phyloP scores from a whole-genome alignment of 2,797 vertebrate genomes.

The Catharus ustulatus region DNA sequence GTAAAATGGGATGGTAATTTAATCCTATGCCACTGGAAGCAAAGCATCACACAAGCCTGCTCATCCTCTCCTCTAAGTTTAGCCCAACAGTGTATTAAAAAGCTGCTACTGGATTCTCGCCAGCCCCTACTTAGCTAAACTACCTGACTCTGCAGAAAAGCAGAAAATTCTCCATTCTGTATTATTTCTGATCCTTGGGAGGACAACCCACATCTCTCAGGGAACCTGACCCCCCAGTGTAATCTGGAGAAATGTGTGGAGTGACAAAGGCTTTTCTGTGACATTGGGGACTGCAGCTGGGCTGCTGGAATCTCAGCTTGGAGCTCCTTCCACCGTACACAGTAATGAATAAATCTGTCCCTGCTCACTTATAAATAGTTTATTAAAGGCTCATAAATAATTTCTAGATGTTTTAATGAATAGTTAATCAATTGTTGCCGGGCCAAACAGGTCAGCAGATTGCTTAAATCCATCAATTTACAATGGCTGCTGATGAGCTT shows the following conservation, averaged over 20 bases:
- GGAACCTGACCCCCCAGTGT: not conserved
- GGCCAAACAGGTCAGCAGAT: constrained; percentile 34
- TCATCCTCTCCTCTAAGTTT: constrained; percentile 45
- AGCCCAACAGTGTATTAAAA: constrained; percentile 41
- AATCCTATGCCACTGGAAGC: constrained; percentile 14
- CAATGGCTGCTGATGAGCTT: not conserved
- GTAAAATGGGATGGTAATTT: constrained; percentile 38
- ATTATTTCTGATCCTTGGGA: constrained; percentile 18
- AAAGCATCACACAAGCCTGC: constrained; percentile 18
- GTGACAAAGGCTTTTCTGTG: not conserved
- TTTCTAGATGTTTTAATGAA: constrained; percentile 57
- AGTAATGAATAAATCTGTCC: constrained; percentile 11
- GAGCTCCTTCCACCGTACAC: not conserved
- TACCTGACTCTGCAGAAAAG: constrained; percentile 44
- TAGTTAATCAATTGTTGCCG: constrained; percentile 49
- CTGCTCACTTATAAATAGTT: constrained; percentile 40
- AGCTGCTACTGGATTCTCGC: constrained; percentile 15
- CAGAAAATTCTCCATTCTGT: not conserved
- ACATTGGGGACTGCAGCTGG: not conserved
- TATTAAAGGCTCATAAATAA: constrained; percentile 55
- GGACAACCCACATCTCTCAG: not conserved
- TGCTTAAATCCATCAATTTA: constrained; percentile 1
- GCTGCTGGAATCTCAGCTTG: not conserved
- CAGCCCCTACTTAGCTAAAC: constrained; percentile 54
- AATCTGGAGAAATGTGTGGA: not conserved